Evolutionary conservation across 35 echinoderm and acorn worm genomes (phyloP), one percentile per base, ranked within the genome.

Genomic region (Diadema setosum): DNA sequence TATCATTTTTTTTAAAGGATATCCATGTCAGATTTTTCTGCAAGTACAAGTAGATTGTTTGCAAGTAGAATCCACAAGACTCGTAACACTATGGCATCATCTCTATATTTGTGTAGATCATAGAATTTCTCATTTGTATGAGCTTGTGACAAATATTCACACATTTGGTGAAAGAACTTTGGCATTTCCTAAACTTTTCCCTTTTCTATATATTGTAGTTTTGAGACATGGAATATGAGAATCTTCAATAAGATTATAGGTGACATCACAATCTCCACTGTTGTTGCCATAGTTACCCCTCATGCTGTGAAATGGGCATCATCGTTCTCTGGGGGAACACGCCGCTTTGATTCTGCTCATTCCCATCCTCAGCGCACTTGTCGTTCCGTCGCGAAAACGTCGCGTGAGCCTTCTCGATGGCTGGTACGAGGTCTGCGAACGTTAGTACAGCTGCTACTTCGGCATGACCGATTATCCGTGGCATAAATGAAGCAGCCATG

Each of bases 221-320:
- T 67, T 11, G 20, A 24, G 61, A 23, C 3, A 67, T 23, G 61
- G 12, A 20, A 1, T 67, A 1, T 9, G 31, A 30, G 12, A 0
- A 20, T 52, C n/a, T 52, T n/a, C 9, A n/a, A n/a, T n/a, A 52
- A 52, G 48, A 11, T n/a, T 11, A 52, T 11, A 52, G 9, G 9
- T 52, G 48, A 52, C n/a, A 52, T 52, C 9, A 52, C 48, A 52
- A 52, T n/a, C 9, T 52, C 48, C n/a, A 52, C 9, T 9, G n/a
- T 11, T 52, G n/a, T 52, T 11, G 48, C n/a, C 9, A 52, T 26
- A n/a, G n/a, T 60, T 89, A 89, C 87, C 87, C 87, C 25, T 89
- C 50, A 15, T 60, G 87, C 44, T 89, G 42, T 50, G 81, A 40
- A 20, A 89, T 58, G 6, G 40, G 40, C 17, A 89, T 27, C 24